A percentile compares a stretch with the other conserved stretches of the same genome.
These are phyloP conservation scores for Crocidura indochinensis DNA, from an alignment of 2,797 vertebrate genomes.

Conservation along the genomic window DNA sequence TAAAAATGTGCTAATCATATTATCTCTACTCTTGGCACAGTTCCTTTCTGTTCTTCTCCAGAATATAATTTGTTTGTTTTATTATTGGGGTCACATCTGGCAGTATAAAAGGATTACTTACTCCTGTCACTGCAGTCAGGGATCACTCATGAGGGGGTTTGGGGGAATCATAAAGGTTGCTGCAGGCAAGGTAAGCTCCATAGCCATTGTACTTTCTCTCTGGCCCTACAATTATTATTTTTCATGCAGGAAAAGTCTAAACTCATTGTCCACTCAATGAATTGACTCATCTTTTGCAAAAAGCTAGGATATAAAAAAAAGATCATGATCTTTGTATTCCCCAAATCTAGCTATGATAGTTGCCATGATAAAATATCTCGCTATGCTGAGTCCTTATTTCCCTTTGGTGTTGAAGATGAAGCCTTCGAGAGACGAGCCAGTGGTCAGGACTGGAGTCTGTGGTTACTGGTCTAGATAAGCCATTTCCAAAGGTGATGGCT, in stretches of 20 bases:
- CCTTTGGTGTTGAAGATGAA: not conserved
- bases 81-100: too few species aligned
- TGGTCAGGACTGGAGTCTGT: not conserved
- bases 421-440: not conserved
- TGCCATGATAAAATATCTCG: too few species aligned
- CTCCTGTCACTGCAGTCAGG: too few species aligned
- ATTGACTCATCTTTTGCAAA: not conserved
- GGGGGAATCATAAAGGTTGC: too few species aligned
- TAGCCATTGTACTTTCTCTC: too few species aligned
- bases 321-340: too few species aligned
- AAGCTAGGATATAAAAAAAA: not conserved
- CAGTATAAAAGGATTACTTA: too few species aligned
- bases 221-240: too few species aligned
- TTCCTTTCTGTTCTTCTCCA: not conserved
- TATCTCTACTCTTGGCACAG: not conserved
- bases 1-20: not conserved
- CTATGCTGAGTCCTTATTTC: rapidly evolving
- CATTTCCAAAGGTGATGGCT: not conserved
- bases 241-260: not conserved
- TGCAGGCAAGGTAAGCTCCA: too few species aligned
- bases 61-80: not conserved
- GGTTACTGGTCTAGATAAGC: not conserved
- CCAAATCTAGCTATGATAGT: not conserved
- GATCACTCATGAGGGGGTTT: too few species aligned
- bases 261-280: not conserved